Base-by-base conservation (phyloP, 2,888 invertebrate genomes). In the Ceramica pisi region DNA sequence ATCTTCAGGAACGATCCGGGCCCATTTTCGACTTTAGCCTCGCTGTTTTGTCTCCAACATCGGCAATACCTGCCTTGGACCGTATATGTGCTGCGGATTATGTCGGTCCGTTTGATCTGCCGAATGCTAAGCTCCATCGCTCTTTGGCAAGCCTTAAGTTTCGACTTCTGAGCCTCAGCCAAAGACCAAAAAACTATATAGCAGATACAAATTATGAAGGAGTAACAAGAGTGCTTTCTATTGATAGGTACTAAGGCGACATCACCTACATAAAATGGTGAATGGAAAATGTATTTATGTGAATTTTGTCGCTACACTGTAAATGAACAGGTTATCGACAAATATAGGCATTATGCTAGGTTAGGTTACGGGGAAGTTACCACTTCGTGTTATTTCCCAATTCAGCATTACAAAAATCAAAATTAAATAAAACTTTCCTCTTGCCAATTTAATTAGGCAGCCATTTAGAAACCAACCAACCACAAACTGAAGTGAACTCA, bases 401-500 rank as follows among this genome's bases (percentile, higher is more conserved):
- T 46, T 41, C 19, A 41, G 16, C 31, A n/a, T 16, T n/a, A 46
- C 21, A 26, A 3, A 26, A 1, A 44, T 12, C 8, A 19, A 51
- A 59, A 21, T 14, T 41, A 31, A 46, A 60, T 41, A 46, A 26
- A 38, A 75, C 14, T 57, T 41, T 62, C 21, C 12, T 12, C 10
- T 6, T 12, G 31, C 26, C 21, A 59, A 62, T 51, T 67, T 31
- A 31, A 60, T 59, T 16, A 48, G 38, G 12, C 38, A 56, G 50
- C 10, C 16, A 64, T 64, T 61, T 46, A n/a, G 21, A 44, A 12
- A 2, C 31, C 31, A 16, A 44, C 26, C 35, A 12, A 41, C 8
- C 10, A 16, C 23, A n/a, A 44, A 35, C 46, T 12, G 9, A 16
- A 23, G 23, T 55, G 50, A 64, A 56, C 46, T 65, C 41, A 48